phyloP scores from a whole-genome alignment of 2,113 vertebrate genomes.

The Heterotis niloticus region DNA sequence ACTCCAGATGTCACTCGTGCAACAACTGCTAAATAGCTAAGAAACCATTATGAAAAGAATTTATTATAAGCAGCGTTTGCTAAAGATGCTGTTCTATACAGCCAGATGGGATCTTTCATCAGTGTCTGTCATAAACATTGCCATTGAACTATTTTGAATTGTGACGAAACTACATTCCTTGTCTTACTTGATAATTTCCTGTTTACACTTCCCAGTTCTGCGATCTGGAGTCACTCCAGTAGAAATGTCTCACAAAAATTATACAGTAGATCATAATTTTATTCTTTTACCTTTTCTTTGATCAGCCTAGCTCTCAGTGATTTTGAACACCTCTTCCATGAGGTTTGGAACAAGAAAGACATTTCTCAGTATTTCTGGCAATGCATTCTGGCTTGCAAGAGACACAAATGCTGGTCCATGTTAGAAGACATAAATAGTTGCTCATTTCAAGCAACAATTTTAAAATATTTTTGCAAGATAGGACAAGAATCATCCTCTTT shows the following conservation, averaged over 20 bases:
- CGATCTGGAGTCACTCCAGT: conserved; percentile 6
- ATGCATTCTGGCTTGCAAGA: too few relatives aligned
- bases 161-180: background rate
- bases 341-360: too few relatives aligned
- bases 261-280: background rate
- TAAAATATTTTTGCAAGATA: too few relatives aligned
- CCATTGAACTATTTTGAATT: background rate
- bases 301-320: background rate
- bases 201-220: conserved; percentile 9
- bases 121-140: background rate
- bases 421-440: too few relatives aligned
- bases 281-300: background rate
- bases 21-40: background rate
- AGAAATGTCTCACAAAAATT: background rate
- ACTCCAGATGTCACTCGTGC: background rate
- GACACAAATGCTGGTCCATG: too few relatives aligned
- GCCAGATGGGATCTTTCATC: background rate
- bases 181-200: background rate
- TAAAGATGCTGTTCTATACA: background rate
- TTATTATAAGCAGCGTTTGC: background rate
- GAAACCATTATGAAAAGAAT: background rate
- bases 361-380: too few relatives aligned
- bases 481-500: too few relatives aligned
- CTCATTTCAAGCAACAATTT: too few relatives aligned
- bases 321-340: too few relatives aligned